Evolutionary conservation across 2,113 vertebrate species (phyloP).

Genomic region (Danionella cerebrum): DNA sequence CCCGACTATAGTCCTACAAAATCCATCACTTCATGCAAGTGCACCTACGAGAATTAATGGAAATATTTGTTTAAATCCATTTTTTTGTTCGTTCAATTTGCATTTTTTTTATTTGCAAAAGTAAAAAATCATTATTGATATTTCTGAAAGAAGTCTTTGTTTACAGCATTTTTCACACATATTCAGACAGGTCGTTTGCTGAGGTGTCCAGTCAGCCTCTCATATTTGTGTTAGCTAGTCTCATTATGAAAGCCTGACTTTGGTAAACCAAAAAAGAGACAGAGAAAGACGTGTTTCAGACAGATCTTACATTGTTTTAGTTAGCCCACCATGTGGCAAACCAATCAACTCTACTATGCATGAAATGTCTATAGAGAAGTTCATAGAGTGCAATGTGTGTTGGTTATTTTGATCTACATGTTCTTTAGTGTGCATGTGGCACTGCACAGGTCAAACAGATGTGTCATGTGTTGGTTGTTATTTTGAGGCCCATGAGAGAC

Average conservation of each 20-base stretch:
- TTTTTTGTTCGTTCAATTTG: too few species aligned
- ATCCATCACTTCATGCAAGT: too few species aligned
- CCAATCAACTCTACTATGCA: background rate
- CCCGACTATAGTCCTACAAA: too few species aligned
- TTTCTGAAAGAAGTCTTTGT: too few species aligned
- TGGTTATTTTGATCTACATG: background rate
- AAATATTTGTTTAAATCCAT: too few species aligned
- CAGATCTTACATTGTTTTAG: conserved; percentile 23
- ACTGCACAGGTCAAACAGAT: too few species aligned
- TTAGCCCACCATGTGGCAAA: conserved; percentile 8
- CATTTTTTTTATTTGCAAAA: too few species aligned
- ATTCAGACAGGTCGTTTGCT: too few species aligned
- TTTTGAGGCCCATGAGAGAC: background rate
- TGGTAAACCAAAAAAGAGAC: conserved; percentile 8
- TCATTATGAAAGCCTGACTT: conserved; percentile 3
- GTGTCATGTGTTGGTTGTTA: too few species aligned
- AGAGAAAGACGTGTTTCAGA: conserved; percentile 20
- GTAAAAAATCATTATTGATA: too few species aligned
- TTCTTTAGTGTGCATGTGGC: background rate
- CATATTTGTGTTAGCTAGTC: conserved; percentile 23
- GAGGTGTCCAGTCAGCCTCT: conserved; percentile 23
- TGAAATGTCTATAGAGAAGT: background rate
- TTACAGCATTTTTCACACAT: too few species aligned
- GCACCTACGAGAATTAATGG: too few species aligned
- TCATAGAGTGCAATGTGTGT: background rate